Evolutionary conservation across 2,113 vertebrate genomes (phyloP), one percentile per base, ranked within the genome.

Genomic region (Apteryx owenii): DNA sequence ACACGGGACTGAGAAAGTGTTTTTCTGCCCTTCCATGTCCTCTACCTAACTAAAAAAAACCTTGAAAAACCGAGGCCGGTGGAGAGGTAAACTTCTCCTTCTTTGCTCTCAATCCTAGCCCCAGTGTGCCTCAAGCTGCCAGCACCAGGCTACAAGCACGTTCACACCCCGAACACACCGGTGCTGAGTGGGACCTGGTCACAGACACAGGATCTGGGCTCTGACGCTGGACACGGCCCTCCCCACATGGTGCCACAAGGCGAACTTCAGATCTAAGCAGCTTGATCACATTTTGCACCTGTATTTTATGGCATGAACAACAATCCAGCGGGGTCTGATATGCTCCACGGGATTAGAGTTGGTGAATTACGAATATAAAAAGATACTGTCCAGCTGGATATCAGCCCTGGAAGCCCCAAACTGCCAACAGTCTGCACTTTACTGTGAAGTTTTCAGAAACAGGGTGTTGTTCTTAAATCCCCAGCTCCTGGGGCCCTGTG

Each of bases 261-360:
- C 19, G 46, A 81, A 36, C 0, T 2, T 50, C 40, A 31, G 28
- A 36, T 28, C 26, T 66, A 19, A 85, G 82, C 60, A 85, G 36
- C 69, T 20, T 14, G 66, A 14, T 40, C 79, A 72, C 78, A 82
- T 56, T 31, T 86, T 53, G 19, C 2, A 3, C 42, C 66, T 50
- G 38, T 42, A 75, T 22, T 46, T 85, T 6, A 72, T 28, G 25
- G 33, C 9, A 60, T 4, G 6, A 70, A 87, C 31, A 87, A 68
- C 60, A 72, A 19, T 8, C 51, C 0, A 0, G 26, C 0, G 0
- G n/a, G 11, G 13, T 38, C 22, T 64, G 78, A 85, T 23, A 50
- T 3, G n/a, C 61, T 72, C 42, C 23, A 11, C 1, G 2, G 70
- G 85, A 76, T 53, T 51, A 70, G 48, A 85, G 53, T 7, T 56